A percentile compares a stretch with the other conserved stretches of the same genome.
Conservation (phyloP, 1,140 invertebrate genomes). For the Tyrophagus putrescentiae region DNA sequence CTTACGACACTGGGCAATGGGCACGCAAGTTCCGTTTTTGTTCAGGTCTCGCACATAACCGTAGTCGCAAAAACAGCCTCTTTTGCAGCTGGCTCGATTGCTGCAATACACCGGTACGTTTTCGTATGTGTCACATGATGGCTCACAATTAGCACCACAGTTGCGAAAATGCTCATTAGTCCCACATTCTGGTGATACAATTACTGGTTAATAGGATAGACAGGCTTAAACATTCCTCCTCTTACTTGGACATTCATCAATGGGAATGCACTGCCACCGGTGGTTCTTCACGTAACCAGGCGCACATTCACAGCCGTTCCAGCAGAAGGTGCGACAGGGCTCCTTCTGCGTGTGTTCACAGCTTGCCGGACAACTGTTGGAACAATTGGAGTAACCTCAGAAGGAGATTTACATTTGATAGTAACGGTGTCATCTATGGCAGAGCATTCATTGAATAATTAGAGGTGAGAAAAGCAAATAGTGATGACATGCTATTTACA, state of each 20-base stretch:
- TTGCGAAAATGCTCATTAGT: constrained; percentile 13
- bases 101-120: constrained; percentile 5
- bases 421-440: no score
- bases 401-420: not conserved
- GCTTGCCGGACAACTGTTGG: constrained; percentile 2
- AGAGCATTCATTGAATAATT: not conserved
- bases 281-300: constrained; percentile 17
- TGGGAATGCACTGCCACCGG: constrained; percentile 14
- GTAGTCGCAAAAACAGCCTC: constrained; percentile 23
- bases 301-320: constrained; percentile 14
- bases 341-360: constrained; percentile 6
- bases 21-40: constrained; percentile 14
- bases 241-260: constrained; percentile 14
- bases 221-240: not conserved
- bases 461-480: not conserved
- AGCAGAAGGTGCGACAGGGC: constrained; percentile 11
- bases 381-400: constrained; percentile 14
- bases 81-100: constrained; percentile 3
- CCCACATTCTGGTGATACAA: constrained; percentile 9
- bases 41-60: constrained; percentile 21
- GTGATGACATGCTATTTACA: not conserved
- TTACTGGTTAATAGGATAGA: not conserved
- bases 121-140: constrained; percentile 15
- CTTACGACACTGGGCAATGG: constrained; percentile 15
- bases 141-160: constrained; percentile 21